Base-by-base conservation (phyloP, 2,888 invertebrate species). In the Geotrupes spiniger region DNA sequence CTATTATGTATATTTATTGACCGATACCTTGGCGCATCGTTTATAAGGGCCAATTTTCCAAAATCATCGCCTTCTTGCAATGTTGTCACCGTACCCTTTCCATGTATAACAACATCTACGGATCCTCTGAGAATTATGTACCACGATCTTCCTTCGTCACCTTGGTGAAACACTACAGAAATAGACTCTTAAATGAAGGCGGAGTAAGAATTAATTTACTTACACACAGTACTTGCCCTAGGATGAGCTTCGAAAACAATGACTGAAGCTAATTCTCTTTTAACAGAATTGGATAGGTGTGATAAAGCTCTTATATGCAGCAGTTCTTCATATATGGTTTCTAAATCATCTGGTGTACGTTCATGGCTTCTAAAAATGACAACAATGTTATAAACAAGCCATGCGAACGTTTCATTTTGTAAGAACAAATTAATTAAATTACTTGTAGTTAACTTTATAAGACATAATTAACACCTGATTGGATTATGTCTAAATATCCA, bases 31-130 rank as follows among this genome's bases (percentile, higher is more conserved):
- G 90, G 89, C 42, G 88, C 85, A 74, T 90, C 89, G 72, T 90
- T 91, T 61, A 91, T 87, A 58, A 91, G 77, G 36, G 89, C 89
- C 61, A 91, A 76, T 75, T 91, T 91, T 42, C 91, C 91, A 72
- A 91, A 91, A 74, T 91, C 91, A 73, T 91, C 91, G 48, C 89
- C 89, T 72, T 89, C 89, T 66, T 86, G 84, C 28, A 91, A 75
- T 33, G 85, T 85, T 58, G 87, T 88, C 26, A 91, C 89, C 9
- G 86, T 83, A 38, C 90, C 90, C 77, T 90, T 90, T 52, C 89
- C 89, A 69, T 87, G 85, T 59, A 90, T 89, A 57, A 86, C 86
- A 47, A 91, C 90, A 69, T 89, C 88, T 36, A 91, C 90, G 4
- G 88, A 88, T 36, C 90, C 91, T 63, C 85, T 81, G 45, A 90